Evolutionary conservation across 1,140 invertebrate genomes (phyloP), one percentile per base, ranked within the genome.

Genomic region (Drosophila parabipectinata): DNA sequence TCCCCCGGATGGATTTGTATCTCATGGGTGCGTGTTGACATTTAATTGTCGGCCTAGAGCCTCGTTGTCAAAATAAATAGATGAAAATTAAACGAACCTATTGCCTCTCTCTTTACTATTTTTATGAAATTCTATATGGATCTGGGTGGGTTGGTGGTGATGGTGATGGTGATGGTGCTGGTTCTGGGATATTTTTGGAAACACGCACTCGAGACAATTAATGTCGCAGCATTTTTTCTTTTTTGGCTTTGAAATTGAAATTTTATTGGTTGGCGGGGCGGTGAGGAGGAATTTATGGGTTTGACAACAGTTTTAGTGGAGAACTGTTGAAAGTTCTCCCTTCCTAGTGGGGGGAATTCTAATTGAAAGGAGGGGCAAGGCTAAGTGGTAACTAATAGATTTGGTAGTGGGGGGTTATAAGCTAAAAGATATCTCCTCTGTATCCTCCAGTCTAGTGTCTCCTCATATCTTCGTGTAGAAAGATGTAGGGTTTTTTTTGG

Each of bases 61-160:
- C 68, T 41, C 51, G 66, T 79, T 88, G 82, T 87, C 83, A 87
- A 88, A 83, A 89, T 84, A 88, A 88, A 88, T 88, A 88, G 87
- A 74, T 74, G 84, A 68, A 79, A 89, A 87, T 87, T 87, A 73
- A 88, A 83, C 69, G 69, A 88, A 88, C 75, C 66, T 77, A 87
- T 87, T 87, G 41, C 60, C n/a, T 59, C 18, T 39, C 50, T 28
- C 39, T 75, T 44, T 26, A 56, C 57, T 63, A 72, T 66, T 74
- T 79, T 84, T 73, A 79, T 85, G 61, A 60, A 53, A 30, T 64
- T 74, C 24, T 39, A 72, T 61, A 72, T 61, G 39, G 66, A 37
- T 56, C 28, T 24, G 14, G 39, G 39, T 21, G 21, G 21, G 21
- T 21, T 21, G 21, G 10, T 67, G 15, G 1, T 18, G 18, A 18